Base-by-base conservation (phyloP, 2,797 vertebrate genomes). In the Neosalanx taihuensis region DNA sequence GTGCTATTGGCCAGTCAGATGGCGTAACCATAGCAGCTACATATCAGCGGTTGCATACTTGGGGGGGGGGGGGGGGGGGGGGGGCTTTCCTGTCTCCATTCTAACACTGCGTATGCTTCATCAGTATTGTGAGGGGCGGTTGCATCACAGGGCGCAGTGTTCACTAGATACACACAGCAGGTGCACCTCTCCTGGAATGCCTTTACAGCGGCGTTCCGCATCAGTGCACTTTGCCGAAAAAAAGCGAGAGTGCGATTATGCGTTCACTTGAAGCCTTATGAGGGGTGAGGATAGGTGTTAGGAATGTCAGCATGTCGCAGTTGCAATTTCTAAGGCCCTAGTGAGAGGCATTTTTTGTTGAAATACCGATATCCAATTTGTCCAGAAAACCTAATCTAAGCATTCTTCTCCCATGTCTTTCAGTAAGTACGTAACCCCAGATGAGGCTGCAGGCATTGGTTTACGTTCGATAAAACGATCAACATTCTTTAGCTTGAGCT, bases 151-250 rank as follows among this genome's bases (percentile, higher is more conserved):
- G 41, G 41, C 41, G 3, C 41, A 46, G 41, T 2, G 41, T 53
- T 82, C 66, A 72, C 81, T n/a, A 78, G 87, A 72, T 82, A 89
- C 86, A 88, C 76, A 66, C 53, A 87, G 67, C 88, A 82, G 78
- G 80, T 78, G 64, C 76, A 80, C 76, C 30, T 10, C n/a, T 31
- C 9, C 3, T 23, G 23, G n/a, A 20, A 20, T 70, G 78, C 76
- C 81, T 81, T 85, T 70, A 67, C 75, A 79, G 69, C n/a, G 23
- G 26, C 23, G 64, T 57, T 7, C 31, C 30, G 23, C 13, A 10
- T 87, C 81, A 86, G 85, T 89, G 87, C 84, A 86, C 82, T 88
- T 87, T 61, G 76, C 76, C 77, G 3, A n/a, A 5, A 64, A 65
- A 67, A n/a, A 74, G 73, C 82, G 85, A 62, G 78, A 83, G 87